These are phyloP conservation scores for Beris morrisii DNA, from an alignment of 2,888 invertebrate species.

Conservation along the genomic window DNA sequence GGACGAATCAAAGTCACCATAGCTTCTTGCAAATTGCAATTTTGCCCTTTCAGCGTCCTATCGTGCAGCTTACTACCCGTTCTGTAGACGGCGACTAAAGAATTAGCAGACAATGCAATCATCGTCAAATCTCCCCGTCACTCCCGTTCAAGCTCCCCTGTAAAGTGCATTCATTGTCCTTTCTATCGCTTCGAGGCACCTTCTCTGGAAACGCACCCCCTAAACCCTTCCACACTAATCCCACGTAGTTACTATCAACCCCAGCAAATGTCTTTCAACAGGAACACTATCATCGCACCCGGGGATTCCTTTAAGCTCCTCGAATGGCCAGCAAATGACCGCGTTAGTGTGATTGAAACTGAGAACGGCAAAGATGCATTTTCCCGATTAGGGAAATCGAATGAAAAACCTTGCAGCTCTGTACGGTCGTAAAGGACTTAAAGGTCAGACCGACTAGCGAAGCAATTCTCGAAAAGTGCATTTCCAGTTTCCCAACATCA, in stretches of 20 bases:
- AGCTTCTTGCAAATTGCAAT: slow-evolving; percentile 23
- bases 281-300: neutral
- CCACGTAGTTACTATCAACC: too few relatives aligned
- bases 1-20: slow-evolving; percentile 27
- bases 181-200: neutral
- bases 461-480: too few relatives aligned
- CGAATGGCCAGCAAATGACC: slow-evolving; percentile 34
- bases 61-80: neutral
- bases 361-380: slow-evolving; percentile 32
- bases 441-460: too few relatives aligned
- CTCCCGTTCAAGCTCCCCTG: neutral
- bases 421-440: neutral
- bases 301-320: slow-evolving; percentile 9
- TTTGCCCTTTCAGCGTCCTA: slow-evolving; percentile 20
- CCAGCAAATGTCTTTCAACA: too few relatives aligned
- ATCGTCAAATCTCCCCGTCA: slow-evolving; percentile 7
- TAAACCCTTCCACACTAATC: too few relatives aligned
- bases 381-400: slow-evolving; percentile 29
- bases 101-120: slow-evolving; percentile 32
- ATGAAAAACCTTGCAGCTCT: slow-evolving; percentile 5
- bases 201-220: too few relatives aligned
- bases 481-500: slow-evolving; percentile 5
- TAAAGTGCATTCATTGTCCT: slow-evolving; percentile 20
- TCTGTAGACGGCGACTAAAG: slow-evolving; percentile 5
- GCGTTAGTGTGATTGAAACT: slow-evolving; percentile 24